Percentiles rank a stretch among this genome's conserved stretches.
These are phyloP conservation scores for Drosophila auraria DNA, from an alignment of 1,140 invertebrate genomes.

Conservation along the genomic window DNA sequence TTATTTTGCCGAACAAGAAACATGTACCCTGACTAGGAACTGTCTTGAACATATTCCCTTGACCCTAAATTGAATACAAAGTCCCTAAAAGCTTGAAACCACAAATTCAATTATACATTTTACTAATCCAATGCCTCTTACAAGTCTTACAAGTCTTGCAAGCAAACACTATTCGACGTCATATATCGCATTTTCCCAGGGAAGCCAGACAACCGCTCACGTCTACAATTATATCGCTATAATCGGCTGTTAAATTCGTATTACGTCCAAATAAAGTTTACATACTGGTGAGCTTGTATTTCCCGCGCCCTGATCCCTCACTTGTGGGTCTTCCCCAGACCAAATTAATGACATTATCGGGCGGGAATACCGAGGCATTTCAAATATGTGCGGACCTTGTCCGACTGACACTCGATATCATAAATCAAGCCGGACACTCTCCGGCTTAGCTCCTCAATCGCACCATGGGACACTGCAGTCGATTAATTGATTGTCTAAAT, in stretches of 20 bases:
- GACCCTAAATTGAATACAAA: neutral
- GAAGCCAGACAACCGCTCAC: constrained; percentile 33
- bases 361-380: constrained; percentile 30
- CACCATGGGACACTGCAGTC: constrained; percentile 63
- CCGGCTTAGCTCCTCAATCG: constrained; percentile 41
- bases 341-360: constrained; percentile 44
- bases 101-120: neutral
- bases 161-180: neutral
- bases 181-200: neutral
- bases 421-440: constrained; percentile 74
- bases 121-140: constrained; percentile 6
- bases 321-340: constrained; percentile 56
- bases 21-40: too few relatives aligned
- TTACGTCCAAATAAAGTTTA: constrained; percentile 40
- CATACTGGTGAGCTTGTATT: constrained; percentile 26
- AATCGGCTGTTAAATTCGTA: constrained; percentile 61
- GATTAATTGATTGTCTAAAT: constrained; percentile 84
- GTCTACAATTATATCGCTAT: constrained; percentile 44
- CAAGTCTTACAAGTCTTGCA: neutral
- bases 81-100: neutral
- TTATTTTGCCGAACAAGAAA: too few relatives aligned
- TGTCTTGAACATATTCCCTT: neutral
- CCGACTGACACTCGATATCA: constrained; percentile 64
- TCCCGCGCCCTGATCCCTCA: constrained; percentile 15
- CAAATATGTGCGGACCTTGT: constrained; percentile 58